These are phyloP conservation scores for Crocuta crocuta DNA, from an alignment of 2,113 vertebrate species.

Conservation along the genomic window DNA sequence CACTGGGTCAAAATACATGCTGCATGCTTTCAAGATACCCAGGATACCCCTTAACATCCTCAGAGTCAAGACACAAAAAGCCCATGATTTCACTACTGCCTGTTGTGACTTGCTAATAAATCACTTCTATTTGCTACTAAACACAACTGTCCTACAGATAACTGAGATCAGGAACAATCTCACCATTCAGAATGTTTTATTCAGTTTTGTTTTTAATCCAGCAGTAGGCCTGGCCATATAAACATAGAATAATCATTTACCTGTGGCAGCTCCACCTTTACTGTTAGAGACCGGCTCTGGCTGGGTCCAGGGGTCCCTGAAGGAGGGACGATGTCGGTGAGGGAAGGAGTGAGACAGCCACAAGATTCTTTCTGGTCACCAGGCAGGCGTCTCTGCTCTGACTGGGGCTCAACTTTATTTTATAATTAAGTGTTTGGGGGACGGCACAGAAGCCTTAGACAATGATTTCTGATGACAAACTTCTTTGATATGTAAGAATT, in stretches of 20 bases:
- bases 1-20: background rate
- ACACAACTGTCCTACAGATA: background rate
- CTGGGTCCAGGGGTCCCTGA: no score
- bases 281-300: no score
- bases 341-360: no score
- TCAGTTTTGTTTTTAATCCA: background rate
- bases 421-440: no score
- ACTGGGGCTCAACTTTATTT: no score
- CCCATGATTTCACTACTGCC: background rate
- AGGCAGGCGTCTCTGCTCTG: no score
- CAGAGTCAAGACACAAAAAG: background rate
- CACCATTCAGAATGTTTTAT: background rate
- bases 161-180: background rate
- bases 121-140: background rate
- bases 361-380: no score
- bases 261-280: background rate
- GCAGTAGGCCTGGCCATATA: background rate
- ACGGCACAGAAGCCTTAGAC: no score
- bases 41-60: background rate
- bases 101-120: background rate
- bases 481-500: no score
- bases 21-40: background rate
- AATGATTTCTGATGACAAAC: no score
- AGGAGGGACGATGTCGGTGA: no score
- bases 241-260: background rate